Evolutionary conservation across 2,888 invertebrate species (phyloP).

Genomic region (Geophilus truncorum): DNA sequence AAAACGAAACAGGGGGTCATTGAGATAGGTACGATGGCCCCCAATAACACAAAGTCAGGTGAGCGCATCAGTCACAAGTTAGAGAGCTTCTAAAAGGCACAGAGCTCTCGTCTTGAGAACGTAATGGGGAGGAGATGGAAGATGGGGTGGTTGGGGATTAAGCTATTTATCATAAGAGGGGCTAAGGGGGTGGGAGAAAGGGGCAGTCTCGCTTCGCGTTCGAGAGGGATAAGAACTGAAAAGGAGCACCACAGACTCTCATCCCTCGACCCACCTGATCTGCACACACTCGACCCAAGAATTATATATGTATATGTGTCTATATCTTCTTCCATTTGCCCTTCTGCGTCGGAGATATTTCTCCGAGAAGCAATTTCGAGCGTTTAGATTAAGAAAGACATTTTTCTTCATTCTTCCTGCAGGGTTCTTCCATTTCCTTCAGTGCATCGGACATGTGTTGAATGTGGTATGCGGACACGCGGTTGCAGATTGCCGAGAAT

Average conservation of each 20-base stretch:
- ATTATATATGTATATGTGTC: not conserved
- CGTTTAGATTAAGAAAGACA: not conserved
- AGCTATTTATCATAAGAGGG: constrained; percentile 17
- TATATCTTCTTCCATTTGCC: not conserved
- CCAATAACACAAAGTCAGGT: constrained; percentile 16
- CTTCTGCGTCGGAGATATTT: no score
- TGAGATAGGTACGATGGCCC: not conserved
- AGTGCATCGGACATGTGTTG: not conserved
- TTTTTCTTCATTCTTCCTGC: not conserved
- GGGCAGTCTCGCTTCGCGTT: constrained; percentile 34
- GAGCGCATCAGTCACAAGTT: constrained; percentile 11
- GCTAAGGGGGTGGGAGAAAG: constrained; percentile 13
- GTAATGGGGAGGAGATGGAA: not conserved
- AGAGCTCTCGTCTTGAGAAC: constrained; percentile 15
- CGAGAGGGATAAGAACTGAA: constrained; percentile 25
- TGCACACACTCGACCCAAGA: not conserved
- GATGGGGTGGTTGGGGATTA: not conserved
- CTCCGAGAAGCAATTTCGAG: not conserved
- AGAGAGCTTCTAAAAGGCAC: constrained; percentile 1
- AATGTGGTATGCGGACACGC: no score
- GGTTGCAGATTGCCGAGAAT: no score
- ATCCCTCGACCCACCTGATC: constrained; percentile 14
- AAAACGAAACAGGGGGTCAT: not conserved
- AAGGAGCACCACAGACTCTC: constrained; percentile 10
- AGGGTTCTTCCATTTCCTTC: not conserved